Evolutionary conservation across 2,797 vertebrate genomes (phyloP), one percentile per base, ranked within the genome.

Genomic region (Sebastes reedi): DNA sequence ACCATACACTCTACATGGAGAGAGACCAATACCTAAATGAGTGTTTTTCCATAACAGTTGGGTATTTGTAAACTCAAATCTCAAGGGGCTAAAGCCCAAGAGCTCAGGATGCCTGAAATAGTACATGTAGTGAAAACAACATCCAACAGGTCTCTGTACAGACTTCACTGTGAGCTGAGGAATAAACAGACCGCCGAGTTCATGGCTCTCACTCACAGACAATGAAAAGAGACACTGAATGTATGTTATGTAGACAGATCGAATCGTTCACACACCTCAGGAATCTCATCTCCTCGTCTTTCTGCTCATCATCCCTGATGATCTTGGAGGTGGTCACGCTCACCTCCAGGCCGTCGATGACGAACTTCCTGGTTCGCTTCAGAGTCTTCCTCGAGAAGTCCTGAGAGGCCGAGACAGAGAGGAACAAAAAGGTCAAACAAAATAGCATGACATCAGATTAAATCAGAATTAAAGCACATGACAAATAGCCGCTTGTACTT

Each of bases 281-380:
- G 75, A 98, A 99, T 67, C 99, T 93, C 98, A 99, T 99, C 90
- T 99, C 98, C 82, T 99, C 98, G 3, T 98, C 97, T 84, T 99
- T 99, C 94, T 99, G 98, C 92, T 99, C 98, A 42, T 99, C 98
- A 0, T 99, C 99, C 0, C 94, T 90, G 92, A 99, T 99, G 92
- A 99, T 98, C 94, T 99, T 99, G 1, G 98, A 99, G 54, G 99
- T 99, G 79, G 99, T 99, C 88, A 99, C 96, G 25, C 98, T 99
- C 89, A 99, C 97, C 91, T 99, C 96, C 7, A 99, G 97, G 0
- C 99, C 99, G 0, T 99, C 98, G 22, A 99, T 95, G 52, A 99
- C 92, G 79, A 97, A 99, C 91, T 89, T 97, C 86, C 98, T 95
- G 5, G 98, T 99, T 67, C 97, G 95, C 32, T 98, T 99, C 79